Conservation (phyloP, 2,888 invertebrate genomes). For the Tortricodes alternella region DNA sequence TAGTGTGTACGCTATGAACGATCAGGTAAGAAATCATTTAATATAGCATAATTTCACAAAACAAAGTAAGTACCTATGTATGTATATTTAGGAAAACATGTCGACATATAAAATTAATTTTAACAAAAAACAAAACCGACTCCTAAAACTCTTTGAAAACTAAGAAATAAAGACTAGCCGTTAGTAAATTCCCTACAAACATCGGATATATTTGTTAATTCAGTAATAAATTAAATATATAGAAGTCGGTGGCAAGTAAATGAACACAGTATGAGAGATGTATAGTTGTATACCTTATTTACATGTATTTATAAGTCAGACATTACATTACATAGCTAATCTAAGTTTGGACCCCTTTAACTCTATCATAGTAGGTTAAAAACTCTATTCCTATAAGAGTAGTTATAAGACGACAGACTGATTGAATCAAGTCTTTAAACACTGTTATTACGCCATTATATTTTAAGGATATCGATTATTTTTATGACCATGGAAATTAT, state of each 20-base stretch:
- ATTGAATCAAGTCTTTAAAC: slow-evolving; percentile 12
- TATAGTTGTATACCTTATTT: too few species aligned
- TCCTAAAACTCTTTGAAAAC: too few species aligned
- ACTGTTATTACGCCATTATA: slow-evolving; percentile 25
- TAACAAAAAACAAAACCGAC: too few species aligned
- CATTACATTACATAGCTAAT: neutral
- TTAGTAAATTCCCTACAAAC: too few species aligned
- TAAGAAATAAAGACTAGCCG: too few species aligned
- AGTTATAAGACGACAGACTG: slow-evolving; percentile 9
- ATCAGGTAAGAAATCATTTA: slow-evolving; percentile 84
- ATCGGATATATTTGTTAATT: too few species aligned
- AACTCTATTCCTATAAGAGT: neutral
- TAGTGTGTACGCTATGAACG: slow-evolving; percentile 89
- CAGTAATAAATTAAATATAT: too few species aligned
- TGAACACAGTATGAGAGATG: too few species aligned
- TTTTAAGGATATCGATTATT: slow-evolving; percentile 29
- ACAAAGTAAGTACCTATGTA: neutral
- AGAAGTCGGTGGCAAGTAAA: too few species aligned
- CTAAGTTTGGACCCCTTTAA: neutral
- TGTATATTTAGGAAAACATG: too few species aligned
- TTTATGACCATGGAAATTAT: slow-evolving; percentile 24
- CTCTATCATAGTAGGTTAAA: neutral
- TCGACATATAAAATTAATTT: too few species aligned
- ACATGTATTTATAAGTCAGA: too few species aligned
- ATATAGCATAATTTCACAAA: neutral